Base-by-base conservation (phyloP, 2,797 vertebrate species). In the Philypnodon macrostomus region DNA sequence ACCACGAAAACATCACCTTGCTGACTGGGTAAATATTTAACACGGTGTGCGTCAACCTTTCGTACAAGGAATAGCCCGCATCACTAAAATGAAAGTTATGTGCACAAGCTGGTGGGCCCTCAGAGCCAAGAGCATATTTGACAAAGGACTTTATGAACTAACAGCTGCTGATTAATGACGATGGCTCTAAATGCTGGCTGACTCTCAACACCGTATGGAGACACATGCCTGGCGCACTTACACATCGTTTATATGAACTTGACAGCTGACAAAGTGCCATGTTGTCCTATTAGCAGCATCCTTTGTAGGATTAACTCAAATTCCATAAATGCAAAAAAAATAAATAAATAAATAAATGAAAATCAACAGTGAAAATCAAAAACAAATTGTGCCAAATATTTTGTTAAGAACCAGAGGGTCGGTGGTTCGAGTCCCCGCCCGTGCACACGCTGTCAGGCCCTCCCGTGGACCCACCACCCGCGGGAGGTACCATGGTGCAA, bases 81-180 rank as follows among this genome's bases (percentile, higher is more conserved):
- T n/a, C 32, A 30, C 4, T 19, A 23, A 59, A 55, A 50, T 58
- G 27, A 30, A 41, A 62, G 31, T 7, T 54, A 45, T 63, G 54
- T 38, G 41, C 40, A 68, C 63, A 75, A 63, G 65, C 68, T 67
- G 46, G 39, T 33, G 57, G 58, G 49, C 55, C 38, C 54, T 70
- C 53, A 34, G 29, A 58, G 75, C 60, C 68, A 65, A 64, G 41
- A 56, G 62, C 41, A 53, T 61, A 70, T 78, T 73, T 67, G 60
- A 73, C 68, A 76, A 81, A 75, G 64, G 69, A 63, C 54, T 74
- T 70, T 75, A 79, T 79, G 12, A 70, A 62, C 66, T 52, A 84
- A 74, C 79, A 84, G 81, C 73, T 84, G 80, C 78, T 83, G 75
- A 85, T 87, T 85, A 81, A 85, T 80, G 65, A 70, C 24, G 33